Evolutionary conservation across 2,888 invertebrate species (phyloP), one percentile per base, ranked within the genome.

Genomic region (Drosophila kuntzei): DNA sequence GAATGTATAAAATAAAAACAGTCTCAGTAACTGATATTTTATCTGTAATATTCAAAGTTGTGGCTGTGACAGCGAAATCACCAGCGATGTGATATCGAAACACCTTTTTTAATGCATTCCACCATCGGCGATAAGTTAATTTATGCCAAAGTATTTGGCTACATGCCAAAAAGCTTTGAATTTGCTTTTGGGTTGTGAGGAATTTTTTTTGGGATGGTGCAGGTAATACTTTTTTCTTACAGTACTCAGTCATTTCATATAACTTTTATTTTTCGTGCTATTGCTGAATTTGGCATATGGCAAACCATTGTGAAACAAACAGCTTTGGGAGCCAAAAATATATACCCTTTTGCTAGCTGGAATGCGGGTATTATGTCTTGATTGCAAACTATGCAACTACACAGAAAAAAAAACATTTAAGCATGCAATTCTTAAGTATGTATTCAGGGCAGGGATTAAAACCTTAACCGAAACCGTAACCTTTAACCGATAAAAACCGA

Each of bases 241-340:
- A 36, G 18, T 34, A 41, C 41, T 58, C 55, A 51, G 49, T 70
- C 49, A 54, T 74, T 74, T 61, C 50, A 50, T 50, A 39, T 41
- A 34, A 12, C 20, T 65, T 25, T 47, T 32, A 22, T 53, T 43
- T 51, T 44, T 14, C 32, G 3, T 20, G 34, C 25, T 11, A 9
- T 43, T 22, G 53, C 59, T 60, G 59, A n/a, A 43, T 51, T 43
- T 59, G 73, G 53, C 65, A 73, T 53, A 61, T 65, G 70, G 58
- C 37, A 53, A 36, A 41, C 39, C 29, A 25, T 54, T 74, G 70
- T 61, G 43, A 29, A 53, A 60, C 74, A 65, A 58, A 51, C 51
- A 14, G 57, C 57, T 58, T 39, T 16, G 50, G 50, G 16, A 36
- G 68, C 62, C 50, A 72, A 37, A 47, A 20, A 41, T 6, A 29